Evolutionary conservation across 2,113 vertebrate species (phyloP).

Genomic region (Thamnophis sirtalis): DNA sequence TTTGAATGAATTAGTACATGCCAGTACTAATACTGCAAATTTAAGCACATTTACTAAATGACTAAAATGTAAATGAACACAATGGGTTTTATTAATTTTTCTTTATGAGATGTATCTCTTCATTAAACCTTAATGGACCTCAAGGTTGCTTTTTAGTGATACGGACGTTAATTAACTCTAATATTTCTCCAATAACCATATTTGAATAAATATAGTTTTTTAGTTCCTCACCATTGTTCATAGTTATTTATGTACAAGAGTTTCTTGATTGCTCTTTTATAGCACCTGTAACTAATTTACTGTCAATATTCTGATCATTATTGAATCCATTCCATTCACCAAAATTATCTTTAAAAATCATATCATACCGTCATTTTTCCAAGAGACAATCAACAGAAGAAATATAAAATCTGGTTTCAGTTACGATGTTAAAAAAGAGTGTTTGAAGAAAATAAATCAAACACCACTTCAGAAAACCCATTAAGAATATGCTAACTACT

Average conservation of each 20-base stretch:
- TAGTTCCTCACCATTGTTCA: neutral
- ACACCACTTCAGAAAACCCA: slow-evolving; percentile 23
- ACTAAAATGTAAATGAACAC: neutral
- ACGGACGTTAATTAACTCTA: neutral
- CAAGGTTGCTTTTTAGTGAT: neutral
- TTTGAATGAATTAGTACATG: neutral
- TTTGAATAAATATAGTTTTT: neutral
- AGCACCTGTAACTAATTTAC: neutral
- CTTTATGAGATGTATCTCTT: neutral
- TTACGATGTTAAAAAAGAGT: slow-evolving; percentile 2
- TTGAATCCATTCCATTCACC: slow-evolving; percentile 1
- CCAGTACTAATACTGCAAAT: neutral
- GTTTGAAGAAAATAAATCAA: slow-evolving; percentile 13
- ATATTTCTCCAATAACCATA: neutral
- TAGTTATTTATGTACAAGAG: neutral
- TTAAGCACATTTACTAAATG: neutral
- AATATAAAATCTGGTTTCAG: slow-evolving; percentile 26
- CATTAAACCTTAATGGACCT: neutral
- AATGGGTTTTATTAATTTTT: neutral
- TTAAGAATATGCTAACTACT: slow-evolving; percentile 29
- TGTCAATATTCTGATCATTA: neutral
- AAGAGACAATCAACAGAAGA: neutral
- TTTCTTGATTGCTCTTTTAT: neutral
- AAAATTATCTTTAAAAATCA: neutral
- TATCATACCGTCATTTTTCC: neutral